phyloP scores from a whole-genome alignment of 2,113 vertebrate species.

The Odocoileus hemionus region DNA sequence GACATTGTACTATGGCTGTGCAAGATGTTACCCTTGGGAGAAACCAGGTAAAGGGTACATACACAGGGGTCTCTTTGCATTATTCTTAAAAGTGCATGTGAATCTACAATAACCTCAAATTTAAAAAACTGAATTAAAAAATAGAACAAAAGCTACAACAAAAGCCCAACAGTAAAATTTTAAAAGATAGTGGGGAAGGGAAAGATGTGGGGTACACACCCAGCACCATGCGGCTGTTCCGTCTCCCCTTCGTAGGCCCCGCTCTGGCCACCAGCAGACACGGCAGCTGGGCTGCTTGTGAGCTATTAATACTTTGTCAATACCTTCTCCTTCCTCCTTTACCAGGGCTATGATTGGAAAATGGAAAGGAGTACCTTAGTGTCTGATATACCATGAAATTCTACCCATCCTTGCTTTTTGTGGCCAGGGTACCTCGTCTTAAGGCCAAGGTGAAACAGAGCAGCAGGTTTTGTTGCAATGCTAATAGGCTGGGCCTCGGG shows the following conservation, averaged over 20 bases:
- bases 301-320: background rate
- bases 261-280: background rate
- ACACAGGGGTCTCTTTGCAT: background rate
- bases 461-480: background rate
- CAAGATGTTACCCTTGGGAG: background rate
- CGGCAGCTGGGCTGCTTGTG: too few species aligned
- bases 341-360: background rate
- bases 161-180: background rate
- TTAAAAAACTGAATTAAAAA: background rate
- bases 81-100: background rate
- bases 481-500: background rate
- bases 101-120: background rate
- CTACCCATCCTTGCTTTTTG: background rate
- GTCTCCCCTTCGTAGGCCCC: too few species aligned
- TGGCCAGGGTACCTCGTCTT: background rate
- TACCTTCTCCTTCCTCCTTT: background rate
- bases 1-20: background rate
- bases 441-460: background rate
- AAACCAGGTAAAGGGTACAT: background rate
- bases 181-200: background rate
- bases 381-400: background rate
- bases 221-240: background rate
- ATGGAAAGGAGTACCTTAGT: background rate
- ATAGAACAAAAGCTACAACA: background rate
- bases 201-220: background rate